These are phyloP conservation scores for Drosophila kambysellisi DNA, from an alignment of 2,888 invertebrate species.

Conservation along the genomic window DNA sequence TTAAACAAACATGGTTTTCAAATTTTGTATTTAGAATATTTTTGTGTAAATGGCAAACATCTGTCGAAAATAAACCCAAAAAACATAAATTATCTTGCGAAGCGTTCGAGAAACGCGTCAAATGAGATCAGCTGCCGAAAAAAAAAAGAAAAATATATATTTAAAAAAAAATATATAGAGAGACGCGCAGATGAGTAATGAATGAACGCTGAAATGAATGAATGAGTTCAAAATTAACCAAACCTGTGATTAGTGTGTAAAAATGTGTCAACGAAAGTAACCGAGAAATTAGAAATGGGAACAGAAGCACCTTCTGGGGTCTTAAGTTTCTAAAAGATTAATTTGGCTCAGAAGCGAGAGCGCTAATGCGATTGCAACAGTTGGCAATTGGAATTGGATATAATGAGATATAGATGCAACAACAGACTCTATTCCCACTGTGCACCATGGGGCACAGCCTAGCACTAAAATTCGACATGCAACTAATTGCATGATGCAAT, in stretches of 20 bases:
- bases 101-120: constrained; percentile 37
- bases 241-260: constrained; percentile 53
- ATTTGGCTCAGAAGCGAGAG: constrained; percentile 17
- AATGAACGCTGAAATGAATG: constrained; percentile 39
- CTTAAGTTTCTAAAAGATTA: constrained; percentile 55
- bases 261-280: constrained; percentile 79
- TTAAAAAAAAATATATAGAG: not conserved
- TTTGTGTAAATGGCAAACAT: constrained; percentile 64
- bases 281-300: constrained; percentile 29
- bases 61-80: constrained; percentile 63
- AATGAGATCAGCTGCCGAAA: constrained; percentile 70
- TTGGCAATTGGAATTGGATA: constrained; percentile 13
- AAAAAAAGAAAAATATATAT: constrained; percentile 41
- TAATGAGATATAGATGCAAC: constrained; percentile 20
- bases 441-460: constrained; percentile 46
- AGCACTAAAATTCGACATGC: constrained; percentile 52
- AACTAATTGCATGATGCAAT: constrained; percentile 64
- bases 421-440: constrained; percentile 19
- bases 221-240: constrained; percentile 43
- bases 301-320: constrained; percentile 37
- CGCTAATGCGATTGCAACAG: constrained; percentile 63
- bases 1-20: constrained; percentile 30
- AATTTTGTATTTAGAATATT: constrained; percentile 22
- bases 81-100: constrained; percentile 41
- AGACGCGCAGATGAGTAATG: constrained; percentile 27